Base-by-base conservation (phyloP, 1,140 invertebrate species). In the Ceratitis capitata region DNA sequence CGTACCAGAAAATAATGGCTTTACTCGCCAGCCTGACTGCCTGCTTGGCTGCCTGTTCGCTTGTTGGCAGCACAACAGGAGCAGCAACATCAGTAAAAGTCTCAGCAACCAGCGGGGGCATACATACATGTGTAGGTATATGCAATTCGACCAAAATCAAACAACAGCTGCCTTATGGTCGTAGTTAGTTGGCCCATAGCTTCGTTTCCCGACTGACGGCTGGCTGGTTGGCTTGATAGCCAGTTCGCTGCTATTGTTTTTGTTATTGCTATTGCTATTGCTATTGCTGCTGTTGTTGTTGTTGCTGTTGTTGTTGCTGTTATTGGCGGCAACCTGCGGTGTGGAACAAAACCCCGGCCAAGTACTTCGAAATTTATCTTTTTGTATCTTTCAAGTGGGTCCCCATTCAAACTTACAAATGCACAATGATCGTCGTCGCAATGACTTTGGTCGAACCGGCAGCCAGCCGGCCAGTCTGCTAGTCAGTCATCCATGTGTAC, bases 281-380 rank as follows among this genome's bases (percentile, higher is more conserved):
- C n/a, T n/a, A n/a, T n/a, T n/a, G n/a, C n/a, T n/a, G n/a, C n/a
- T n/a, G n/a, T n/a, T n/a, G n/a, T n/a, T n/a, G n/a, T n/a, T n/a
- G n/a, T n/a, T n/a, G n/a, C n/a, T n/a, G n/a, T n/a, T n/a, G n/a
- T n/a, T n/a, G n/a, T n/a, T n/a, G n/a, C n/a, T n/a, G n/a, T n/a
- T n/a, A n/a, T 78, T 78, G 69, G 39, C 39, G 69, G 69, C 69
- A 45, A 45, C 69, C 69, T 78, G 39, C 39, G 69, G 69, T 78
- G 69, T 78, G 39, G 39, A 78, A 78, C 39, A 78, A 78, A 78
- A 78, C 42, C 69, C n/a, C 39, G 45, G 69, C 16, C 69, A 78
- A 78, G 69, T 78, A 78, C 69, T 78, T 78, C 39, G n/a, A 78
- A 78, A 78, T 78, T 78, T 78, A 78, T 78, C 69, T 78, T 78